Evolutionary conservation across 2,797 vertebrate species (phyloP), one percentile per base, ranked within the genome.

Genomic region (Semaprochilodus insignis): DNA sequence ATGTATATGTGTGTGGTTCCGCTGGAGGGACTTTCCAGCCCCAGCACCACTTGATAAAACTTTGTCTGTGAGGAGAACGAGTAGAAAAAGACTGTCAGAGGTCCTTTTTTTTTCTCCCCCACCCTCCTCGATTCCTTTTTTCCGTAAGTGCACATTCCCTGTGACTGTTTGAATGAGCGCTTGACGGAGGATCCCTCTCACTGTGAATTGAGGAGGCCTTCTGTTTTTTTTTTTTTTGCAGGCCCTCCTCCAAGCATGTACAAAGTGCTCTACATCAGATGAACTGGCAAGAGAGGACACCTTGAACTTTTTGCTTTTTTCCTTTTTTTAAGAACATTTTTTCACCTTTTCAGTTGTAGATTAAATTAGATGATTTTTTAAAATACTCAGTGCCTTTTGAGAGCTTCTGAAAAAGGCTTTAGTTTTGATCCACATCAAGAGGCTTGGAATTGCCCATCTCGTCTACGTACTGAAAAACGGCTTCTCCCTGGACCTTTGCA

Each of bases 21-120:
- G 91, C 93, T 88, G 44, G 87, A 92, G 91, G 92, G 92, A 74
- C 81, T 92, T 91, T 88, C 67, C 86, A 84, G 87, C 77, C 92
- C 91, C 91, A 89, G 87, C 89, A 92, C 87, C 89, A 89, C 92
- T 94, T 93, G 89, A 93, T 94, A 92, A 94, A 94, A 95, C 91
- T 93, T 94, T 93, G 92, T 92, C 92, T 93, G 91, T 89, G 23
- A 84, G 91, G 89, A 89, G 83, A 90, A 88, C 76, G 89, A 91
- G 89, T 89, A 82, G 85, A 92, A 91, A 91, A 89, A 89, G 87
- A 89, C 91, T 84, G 82, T 91, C 74, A 88, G 92, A 94, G 90
- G 91, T 88, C 84, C 83, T 83, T 85, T 85, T 91, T 88, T 83
- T 86, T 88, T 82, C 85, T 83, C 77, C 83, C 69, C 90, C 69